Evolutionary conservation across 2,888 invertebrate genomes (phyloP).

Genomic region (Tachina grossa): DNA sequence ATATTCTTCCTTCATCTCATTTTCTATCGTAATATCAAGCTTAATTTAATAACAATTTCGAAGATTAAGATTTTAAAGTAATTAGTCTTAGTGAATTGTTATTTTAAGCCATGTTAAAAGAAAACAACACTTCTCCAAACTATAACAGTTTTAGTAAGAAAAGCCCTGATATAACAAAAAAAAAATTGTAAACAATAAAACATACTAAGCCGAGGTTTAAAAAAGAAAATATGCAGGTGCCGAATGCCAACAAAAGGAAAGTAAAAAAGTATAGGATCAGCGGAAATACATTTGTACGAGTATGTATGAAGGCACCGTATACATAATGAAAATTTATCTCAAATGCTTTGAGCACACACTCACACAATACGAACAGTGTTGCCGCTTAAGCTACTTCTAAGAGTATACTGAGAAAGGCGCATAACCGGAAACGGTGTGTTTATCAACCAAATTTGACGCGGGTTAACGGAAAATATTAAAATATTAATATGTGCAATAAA

Average conservation of each 20-base stretch:
- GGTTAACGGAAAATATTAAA: too few relatives aligned
- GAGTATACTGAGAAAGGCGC: too few relatives aligned
- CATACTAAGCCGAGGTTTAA: background rate
- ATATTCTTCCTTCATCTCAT: background rate
- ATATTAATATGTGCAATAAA: too few relatives aligned
- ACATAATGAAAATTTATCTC: slow-evolving; percentile 6
- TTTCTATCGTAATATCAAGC: background rate
- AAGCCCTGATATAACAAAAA: slow-evolving; percentile 1
- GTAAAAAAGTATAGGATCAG: background rate
- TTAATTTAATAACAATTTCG: slow-evolving; percentile 45
- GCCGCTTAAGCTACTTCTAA: too few relatives aligned
- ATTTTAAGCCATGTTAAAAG: slow-evolving; percentile 53
- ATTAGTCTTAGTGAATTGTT: slow-evolving; percentile 61
- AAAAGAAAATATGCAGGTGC: slow-evolving; percentile 57
- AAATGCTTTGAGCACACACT: slow-evolving; percentile 2
- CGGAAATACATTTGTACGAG: background rate
- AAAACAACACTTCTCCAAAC: background rate
- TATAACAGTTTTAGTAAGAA: background rate
- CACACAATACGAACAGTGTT: background rate
- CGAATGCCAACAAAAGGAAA: background rate
- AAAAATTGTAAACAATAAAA: background rate
- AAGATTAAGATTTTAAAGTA: slow-evolving; percentile 55
- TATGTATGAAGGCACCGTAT: slow-evolving; percentile 40
- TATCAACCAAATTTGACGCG: too few relatives aligned
- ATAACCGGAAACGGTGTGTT: too few relatives aligned